A percentile compares a stretch with the other conserved stretches of the same genome.
These are phyloP conservation scores for Ladona fulva DNA, from an alignment of 1,140 invertebrate species.

Conservation along the genomic window DNA sequence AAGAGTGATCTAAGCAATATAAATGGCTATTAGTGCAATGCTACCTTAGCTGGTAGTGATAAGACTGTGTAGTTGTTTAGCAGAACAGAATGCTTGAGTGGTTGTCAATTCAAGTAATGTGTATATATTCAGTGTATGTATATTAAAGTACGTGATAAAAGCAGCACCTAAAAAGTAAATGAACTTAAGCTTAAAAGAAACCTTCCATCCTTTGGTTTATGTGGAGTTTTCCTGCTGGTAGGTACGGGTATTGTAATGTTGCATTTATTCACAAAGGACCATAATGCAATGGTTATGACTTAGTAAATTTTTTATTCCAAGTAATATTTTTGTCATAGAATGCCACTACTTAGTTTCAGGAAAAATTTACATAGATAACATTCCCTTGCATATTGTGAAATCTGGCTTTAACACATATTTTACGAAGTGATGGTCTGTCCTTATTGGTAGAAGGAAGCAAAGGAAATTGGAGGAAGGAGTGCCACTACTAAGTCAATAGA, in stretches of 20 bases:
- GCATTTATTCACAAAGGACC: not conserved
- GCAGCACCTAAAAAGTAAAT: not conserved
- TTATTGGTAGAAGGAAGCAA: too few species aligned
- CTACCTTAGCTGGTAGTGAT: not conserved
- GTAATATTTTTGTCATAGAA: conserved; percentile 4
- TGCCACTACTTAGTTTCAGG: not conserved
- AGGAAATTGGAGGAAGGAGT: too few species aligned
- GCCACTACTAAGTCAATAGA: not conserved
- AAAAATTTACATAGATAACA: too few species aligned
- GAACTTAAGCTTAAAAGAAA: not conserved
- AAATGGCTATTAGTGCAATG: not conserved
- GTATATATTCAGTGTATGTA: not conserved
- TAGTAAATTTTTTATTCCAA: not conserved
- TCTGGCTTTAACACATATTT: too few species aligned
- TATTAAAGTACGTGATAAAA: not conserved
- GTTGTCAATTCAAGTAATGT: not conserved
- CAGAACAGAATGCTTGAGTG: not conserved
- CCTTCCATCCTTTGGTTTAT: not conserved
- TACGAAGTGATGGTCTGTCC: too few species aligned
- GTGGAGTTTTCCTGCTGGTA: not conserved
- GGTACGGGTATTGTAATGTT: not conserved
- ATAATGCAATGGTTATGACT: not conserved
- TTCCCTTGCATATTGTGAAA: too few species aligned
- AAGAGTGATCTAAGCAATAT: not conserved
- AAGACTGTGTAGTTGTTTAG: not conserved